Evolutionary conservation across 1,140 invertebrate species (phyloP), one percentile per base, ranked within the genome.

Genomic region (Macrostomum lignano): DNA sequence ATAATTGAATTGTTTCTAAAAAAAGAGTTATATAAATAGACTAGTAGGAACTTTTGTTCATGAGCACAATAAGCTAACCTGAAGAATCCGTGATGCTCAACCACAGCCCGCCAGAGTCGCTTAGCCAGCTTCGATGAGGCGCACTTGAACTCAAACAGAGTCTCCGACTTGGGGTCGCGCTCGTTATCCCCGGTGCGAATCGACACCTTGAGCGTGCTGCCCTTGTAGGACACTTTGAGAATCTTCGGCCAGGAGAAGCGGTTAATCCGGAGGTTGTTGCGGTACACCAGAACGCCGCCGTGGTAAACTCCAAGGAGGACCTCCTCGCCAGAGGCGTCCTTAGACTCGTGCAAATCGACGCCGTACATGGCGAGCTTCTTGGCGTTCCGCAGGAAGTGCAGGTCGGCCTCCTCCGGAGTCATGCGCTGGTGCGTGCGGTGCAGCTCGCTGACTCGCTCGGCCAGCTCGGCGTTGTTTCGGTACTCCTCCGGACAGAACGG

Each of bases 291-390:
- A 13, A 32, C 11, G 4, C 31, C 31, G 3, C 14, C 19, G 24
- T 21, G 24, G 24, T 21, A 15, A 17, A 32, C 31, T 25, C 31
- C 31, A n/a, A 32, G 6, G 5, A n/a, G 4, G n/a, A 32, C 17
- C 17, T 32, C 31, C 17, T 28, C 26, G 14, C 26, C 26, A 7
- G 14, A 13, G 14, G 26, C 14, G 17, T 28, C 17, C 26, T 28
- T 7, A 5, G 19, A 28, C 19, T 24, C 26, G 57, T 86, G 79
- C 32, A 86, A 59, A 56, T 82, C 76, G 4, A 86, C 74, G 4
- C 78, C 79, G 45, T 86, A 88, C 76, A 86, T 82, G 2, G 79
- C 76, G 46, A 88, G 57, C 57, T 84, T 86, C 52, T 81, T 81
- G 3, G 78, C 78, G 60, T 86, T 88, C 53, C 86, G 78, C 42